Percentiles rank a stretch among this genome's conserved stretches.
These are phyloP conservation scores for Chaetodon trifascialis DNA, from an alignment of 2,113 vertebrate genomes.

Conservation along the genomic window DNA sequence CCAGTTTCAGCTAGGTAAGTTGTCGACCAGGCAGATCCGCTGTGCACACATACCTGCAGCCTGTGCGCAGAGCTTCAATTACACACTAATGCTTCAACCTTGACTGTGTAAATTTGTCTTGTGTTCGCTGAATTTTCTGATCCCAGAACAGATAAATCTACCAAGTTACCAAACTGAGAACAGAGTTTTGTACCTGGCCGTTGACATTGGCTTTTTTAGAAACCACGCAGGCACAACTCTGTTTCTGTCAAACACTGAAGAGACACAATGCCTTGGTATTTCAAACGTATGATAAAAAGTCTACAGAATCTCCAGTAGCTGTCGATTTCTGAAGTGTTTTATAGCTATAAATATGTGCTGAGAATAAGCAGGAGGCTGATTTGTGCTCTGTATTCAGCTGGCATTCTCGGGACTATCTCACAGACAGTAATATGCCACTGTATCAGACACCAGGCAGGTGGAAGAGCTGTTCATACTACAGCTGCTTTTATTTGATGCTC, in stretches of 20 bases:
- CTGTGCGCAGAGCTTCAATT: background rate
- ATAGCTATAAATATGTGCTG: constrained; percentile 53
- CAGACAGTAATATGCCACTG: constrained; percentile 49
- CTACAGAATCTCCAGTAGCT: constrained; percentile 38
- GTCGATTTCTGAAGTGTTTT: constrained; percentile 43
- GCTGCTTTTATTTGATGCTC: constrained; percentile 45
- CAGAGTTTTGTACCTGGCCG: constrained; percentile 13
- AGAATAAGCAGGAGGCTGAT: constrained; percentile 55
- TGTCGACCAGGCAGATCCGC: background rate
- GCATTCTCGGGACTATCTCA: constrained; percentile 45
- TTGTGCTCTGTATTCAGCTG: constrained; percentile 64
- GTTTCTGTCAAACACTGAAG: background rate
- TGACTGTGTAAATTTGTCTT: constrained; percentile 21
- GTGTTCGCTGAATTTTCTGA: constrained; percentile 18
- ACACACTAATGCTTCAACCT: constrained; percentile 29
- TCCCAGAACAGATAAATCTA: constrained; percentile 19
- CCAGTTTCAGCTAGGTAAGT: constrained; percentile 95
- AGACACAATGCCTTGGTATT: constrained; percentile 24
- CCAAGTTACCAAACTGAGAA: background rate
- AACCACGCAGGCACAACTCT: constrained; percentile 2
- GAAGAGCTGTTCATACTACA: constrained; percentile 33
- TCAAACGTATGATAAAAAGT: constrained; percentile 42
- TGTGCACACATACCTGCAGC: background rate
- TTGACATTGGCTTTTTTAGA: constrained; percentile 23
- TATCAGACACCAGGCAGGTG: constrained; percentile 46